phyloP scores from a whole-genome alignment of 2,113 vertebrate genomes.

The human region DNA sequence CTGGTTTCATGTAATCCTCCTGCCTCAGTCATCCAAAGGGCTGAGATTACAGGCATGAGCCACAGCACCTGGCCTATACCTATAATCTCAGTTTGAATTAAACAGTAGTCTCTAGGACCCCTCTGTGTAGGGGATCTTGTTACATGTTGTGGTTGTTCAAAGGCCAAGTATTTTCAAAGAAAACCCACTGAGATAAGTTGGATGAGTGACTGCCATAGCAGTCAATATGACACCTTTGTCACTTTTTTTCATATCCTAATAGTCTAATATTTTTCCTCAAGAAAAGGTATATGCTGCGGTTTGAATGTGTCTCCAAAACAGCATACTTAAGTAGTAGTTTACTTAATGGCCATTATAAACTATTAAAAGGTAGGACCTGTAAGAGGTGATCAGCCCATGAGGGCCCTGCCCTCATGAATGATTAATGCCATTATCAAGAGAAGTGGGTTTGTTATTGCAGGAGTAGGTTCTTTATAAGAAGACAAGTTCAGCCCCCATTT shows the following conservation, averaged over 20 bases:
- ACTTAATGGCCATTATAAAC: neutral
- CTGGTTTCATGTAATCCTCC: too few relatives aligned
- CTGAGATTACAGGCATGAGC: too few relatives aligned
- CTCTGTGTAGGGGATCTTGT: neutral
- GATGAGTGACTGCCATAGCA: neutral
- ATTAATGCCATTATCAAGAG: neutral
- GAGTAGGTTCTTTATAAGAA: neutral
- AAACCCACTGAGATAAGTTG: constrained; percentile 24
- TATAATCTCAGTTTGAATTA: constrained; percentile 24
- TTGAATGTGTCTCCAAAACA: neutral
- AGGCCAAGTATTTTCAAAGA: constrained; percentile 40
- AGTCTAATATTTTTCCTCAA: constrained; percentile 36
- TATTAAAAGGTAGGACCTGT: neutral
- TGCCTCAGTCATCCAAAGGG: too few relatives aligned
- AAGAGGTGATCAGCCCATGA: neutral
- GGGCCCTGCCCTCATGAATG: neutral
- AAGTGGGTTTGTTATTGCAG: neutral
- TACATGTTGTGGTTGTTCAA: neutral
- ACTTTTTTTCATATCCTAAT: constrained; percentile 41
- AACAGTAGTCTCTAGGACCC: neutral
- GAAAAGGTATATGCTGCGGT: neutral
- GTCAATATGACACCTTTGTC: neutral
- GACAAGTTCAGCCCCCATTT: neutral
- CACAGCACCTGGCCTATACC: too few relatives aligned
- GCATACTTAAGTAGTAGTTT: neutral